Conservation (phyloP, 2,888 invertebrate genomes). For the Ormyrus rosae region DNA sequence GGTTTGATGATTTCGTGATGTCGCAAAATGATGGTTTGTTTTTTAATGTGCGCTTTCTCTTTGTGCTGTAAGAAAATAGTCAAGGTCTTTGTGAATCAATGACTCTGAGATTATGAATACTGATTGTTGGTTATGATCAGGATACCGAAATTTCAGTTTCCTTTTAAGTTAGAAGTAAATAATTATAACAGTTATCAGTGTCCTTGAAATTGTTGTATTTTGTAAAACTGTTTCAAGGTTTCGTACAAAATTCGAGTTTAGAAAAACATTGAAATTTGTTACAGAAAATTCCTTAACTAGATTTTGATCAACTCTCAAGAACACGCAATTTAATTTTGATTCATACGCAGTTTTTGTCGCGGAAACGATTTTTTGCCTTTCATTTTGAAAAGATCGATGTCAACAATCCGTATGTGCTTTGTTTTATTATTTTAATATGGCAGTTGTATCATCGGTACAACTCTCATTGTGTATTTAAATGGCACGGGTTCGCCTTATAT, state of each 20-base stretch:
- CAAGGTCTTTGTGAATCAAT: conserved; percentile 34
- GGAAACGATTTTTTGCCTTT: not conserved
- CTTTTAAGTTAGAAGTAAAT: conserved; percentile 6
- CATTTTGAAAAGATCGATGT: conserved; percentile 15
- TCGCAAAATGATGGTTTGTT: conserved; percentile 10
- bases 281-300: conserved; percentile 10
- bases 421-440: not conserved
- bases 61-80: conserved; percentile 48
- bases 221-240: conserved; percentile 26
- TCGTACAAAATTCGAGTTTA: conserved; percentile 38
- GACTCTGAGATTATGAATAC: conserved; percentile 30
- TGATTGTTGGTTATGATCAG: conserved; percentile 19
- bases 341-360: not conserved
- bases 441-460: conserved; percentile 49
- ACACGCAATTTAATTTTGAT: conserved; percentile 33
- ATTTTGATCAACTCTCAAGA: conserved; percentile 9
- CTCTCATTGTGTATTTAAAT: conserved; percentile 34
- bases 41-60: conserved; percentile 16
- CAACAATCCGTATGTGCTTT: conserved; percentile 14
- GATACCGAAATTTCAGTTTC: not conserved
- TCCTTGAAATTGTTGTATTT: conserved; percentile 31
- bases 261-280: conserved; percentile 16
- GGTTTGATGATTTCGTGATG: conserved; percentile 14
- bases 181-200: conserved; percentile 21
- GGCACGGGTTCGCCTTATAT: conserved; percentile 42